phyloP scores from a whole-genome alignment of 2,888 invertebrate genomes.

The Cabera pusaria region DNA sequence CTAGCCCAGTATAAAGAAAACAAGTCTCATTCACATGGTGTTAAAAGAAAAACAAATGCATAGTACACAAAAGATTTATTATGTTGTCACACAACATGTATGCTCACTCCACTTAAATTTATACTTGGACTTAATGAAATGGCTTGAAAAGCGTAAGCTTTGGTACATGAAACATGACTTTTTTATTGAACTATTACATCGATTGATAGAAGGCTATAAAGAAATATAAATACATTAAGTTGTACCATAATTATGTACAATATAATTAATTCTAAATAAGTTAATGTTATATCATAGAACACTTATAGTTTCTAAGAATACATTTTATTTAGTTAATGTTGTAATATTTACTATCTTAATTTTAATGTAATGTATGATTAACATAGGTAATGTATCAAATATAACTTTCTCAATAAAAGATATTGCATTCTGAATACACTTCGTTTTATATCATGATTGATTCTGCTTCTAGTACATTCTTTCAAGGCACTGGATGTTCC shows the following conservation, averaged over 20 bases:
- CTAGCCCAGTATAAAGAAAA: constrained; percentile 44
- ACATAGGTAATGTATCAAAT: constrained; percentile 47
- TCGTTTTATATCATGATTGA: constrained; percentile 33
- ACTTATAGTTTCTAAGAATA: constrained; percentile 11
- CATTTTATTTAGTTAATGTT: constrained; percentile 1
- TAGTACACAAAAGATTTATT: constrained; percentile 42
- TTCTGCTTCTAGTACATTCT: constrained; percentile 41
- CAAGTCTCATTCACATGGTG: background rate
- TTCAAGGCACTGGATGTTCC: constrained; percentile 34
- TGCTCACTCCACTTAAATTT: constrained; percentile 28
- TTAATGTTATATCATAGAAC: constrained; percentile 22
- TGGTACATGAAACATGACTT: constrained; percentile 31
- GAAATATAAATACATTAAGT: no score
- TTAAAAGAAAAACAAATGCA: constrained; percentile 12
- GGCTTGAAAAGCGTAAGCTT: constrained; percentile 41
- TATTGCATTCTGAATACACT: constrained; percentile 34
- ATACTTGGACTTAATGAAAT: constrained; percentile 27
- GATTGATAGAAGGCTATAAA: no score
- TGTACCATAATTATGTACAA: constrained; percentile 14
- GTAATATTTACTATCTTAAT: constrained; percentile 7
- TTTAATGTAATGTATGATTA: constrained; percentile 9
- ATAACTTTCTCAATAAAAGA: constrained; percentile 51
- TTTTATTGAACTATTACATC: no score
- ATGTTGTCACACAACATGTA: constrained; percentile 50
- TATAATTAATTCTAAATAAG: constrained; percentile 4